Evolutionary conservation across 92 coral and sea anemone genomes (phyloP).

Genomic region (Zoanthus gigantus): DNA sequence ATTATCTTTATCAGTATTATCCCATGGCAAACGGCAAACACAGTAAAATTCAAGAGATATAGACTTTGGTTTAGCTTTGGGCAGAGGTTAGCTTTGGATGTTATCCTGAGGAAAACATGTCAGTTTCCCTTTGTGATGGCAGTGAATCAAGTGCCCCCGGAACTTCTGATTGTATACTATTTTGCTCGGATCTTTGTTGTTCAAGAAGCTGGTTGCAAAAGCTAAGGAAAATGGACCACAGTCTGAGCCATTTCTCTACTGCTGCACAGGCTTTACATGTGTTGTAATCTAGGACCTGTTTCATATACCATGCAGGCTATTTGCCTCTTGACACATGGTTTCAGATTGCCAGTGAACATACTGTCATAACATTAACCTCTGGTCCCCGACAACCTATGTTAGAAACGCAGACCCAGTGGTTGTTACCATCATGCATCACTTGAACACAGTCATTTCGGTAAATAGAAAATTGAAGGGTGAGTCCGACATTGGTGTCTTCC

Average conservation of each 20-base stretch:
- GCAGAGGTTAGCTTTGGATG: not conserved
- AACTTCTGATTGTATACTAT: not conserved
- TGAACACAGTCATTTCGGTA: constrained; percentile 3
- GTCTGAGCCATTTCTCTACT: constrained; percentile 5
- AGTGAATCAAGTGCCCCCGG: not conserved
- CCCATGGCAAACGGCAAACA: constrained; percentile 1
- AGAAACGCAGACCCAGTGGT: not conserved
- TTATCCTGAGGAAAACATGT: not conserved
- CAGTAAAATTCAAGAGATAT: not conserved
- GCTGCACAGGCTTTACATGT: not conserved
- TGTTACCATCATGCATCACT: not conserved
- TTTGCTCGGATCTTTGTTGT: not conserved
- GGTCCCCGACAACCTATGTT: not conserved
- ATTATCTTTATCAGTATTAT: constrained; percentile 3
- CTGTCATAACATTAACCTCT: not conserved
- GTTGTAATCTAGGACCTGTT: not conserved
- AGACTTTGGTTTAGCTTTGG: not conserved
- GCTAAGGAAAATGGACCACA: not conserved
- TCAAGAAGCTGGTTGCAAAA: not conserved
- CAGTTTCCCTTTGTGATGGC: not conserved
- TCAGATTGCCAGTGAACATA: not conserved
- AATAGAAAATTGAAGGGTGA: constrained; percentile 12
- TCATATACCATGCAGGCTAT: not conserved
- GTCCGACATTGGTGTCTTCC: constrained; percentile 34
- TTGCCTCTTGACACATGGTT: not conserved